These are phyloP conservation scores for Mythimna vitellina DNA, from an alignment of 2,888 invertebrate species.

Conservation along the genomic window DNA sequence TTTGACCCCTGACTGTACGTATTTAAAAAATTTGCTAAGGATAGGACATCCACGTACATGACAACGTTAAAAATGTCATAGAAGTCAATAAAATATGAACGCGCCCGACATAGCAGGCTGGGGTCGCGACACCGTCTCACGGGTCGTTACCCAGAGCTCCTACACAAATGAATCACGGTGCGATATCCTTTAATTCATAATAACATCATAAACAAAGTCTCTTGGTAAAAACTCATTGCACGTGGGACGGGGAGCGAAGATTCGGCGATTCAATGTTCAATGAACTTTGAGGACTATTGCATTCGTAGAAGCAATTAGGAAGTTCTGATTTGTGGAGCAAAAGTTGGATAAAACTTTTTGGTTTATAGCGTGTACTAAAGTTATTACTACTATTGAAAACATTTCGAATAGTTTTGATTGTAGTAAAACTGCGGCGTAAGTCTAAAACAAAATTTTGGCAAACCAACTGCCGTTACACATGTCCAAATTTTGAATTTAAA, in stretches of 20 bases:
- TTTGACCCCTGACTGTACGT: too few relatives aligned
- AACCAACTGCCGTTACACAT: neutral
- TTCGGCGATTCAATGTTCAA: constrained; percentile 62
- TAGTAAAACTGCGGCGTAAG: constrained; percentile 3
- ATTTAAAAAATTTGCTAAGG: too few relatives aligned
- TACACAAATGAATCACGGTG: constrained; percentile 75
- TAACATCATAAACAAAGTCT: constrained; percentile 69
- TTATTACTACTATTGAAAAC: constrained; percentile 5
- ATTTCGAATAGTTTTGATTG: constrained; percentile 14
- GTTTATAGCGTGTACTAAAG: constrained; percentile 16
- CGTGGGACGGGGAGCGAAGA: constrained; percentile 66
- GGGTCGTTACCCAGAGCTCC: constrained; percentile 70
- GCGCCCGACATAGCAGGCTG: constrained; percentile 6
- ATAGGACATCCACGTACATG: too few relatives aligned
- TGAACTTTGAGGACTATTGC: constrained; percentile 51
- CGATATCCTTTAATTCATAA: constrained; percentile 66
- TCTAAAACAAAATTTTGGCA: neutral
- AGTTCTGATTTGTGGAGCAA: constrained; percentile 21
- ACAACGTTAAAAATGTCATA: too few relatives aligned
- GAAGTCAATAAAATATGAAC: constrained; percentile 28
- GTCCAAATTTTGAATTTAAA: neutral
- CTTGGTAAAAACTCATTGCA: constrained; percentile 52
- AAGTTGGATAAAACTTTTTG: constrained; percentile 24
- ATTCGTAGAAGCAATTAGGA: constrained; percentile 29
- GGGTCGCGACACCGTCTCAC: constrained; percentile 51